phyloP scores from a whole-genome alignment of 2,113 vertebrate species.

The Prolemur simus region DNA sequence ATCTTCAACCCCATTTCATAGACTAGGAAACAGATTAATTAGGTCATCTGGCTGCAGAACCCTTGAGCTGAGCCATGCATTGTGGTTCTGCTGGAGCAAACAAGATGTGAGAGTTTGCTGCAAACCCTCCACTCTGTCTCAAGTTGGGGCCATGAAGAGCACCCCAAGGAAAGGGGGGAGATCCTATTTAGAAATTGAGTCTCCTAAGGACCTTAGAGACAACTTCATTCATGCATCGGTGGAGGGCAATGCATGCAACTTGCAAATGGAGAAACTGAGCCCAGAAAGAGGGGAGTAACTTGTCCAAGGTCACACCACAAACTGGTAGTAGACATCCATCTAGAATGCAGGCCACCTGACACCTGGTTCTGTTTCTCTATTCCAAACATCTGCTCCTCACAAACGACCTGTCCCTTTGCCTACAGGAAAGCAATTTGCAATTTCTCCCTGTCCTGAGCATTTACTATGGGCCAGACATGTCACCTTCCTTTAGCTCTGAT shows the following conservation, averaged over 20 bases:
- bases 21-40: neutral
- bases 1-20: neutral
- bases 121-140: neutral
- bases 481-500: neutral
- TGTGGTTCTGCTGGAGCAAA: neutral
- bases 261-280: neutral
- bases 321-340: neutral
- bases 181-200: neutral
- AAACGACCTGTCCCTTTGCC: neutral
- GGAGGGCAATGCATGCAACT: neutral
- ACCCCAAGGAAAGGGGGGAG: neutral
- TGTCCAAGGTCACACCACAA: neutral
- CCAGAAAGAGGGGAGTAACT: neutral
- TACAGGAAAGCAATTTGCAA: neutral
- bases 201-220: neutral
- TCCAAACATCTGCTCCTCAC: neutral
- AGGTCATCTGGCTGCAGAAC: neutral
- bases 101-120: neutral
- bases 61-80: neutral
- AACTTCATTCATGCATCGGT: neutral
- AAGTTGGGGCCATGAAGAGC: neutral
- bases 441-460: neutral
- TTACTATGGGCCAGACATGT: neutral
- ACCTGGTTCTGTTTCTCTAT: neutral
- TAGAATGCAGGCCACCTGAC: neutral